Evolutionary conservation across 1,140 invertebrate species (phyloP), one percentile per base, ranked within the genome.

Genomic region (Drosophila obscura): DNA sequence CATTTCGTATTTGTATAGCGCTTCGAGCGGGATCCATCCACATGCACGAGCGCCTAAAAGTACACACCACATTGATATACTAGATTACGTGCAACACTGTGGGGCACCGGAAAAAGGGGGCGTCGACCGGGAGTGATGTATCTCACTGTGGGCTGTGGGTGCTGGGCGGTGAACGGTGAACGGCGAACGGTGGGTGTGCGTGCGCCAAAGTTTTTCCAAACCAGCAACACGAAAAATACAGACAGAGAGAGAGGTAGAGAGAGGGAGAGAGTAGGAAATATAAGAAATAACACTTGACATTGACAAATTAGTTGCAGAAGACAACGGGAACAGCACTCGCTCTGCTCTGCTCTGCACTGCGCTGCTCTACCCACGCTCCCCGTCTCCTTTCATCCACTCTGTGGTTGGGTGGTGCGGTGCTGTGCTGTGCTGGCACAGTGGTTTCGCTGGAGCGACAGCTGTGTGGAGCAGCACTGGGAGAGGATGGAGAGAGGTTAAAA

Each of bases 211-310:
- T 80, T 85, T 88, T 61, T 52, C 61, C 65, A 72, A 71, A 64
- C 71, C 62, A 82, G 19, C 44, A 50, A 72, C 28, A 60, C 52
- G 35, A 48, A 35, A 41, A 80, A 76, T 44, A 63, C 51, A 41
- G 52, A 31, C 28, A 65, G 49, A 50, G 31, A 68, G 57, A 28
- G 56, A 50, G 44, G 16, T 28, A 57, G 44, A 59, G 59, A n/a
- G 24, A 39, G 60, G 39, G n/a, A 19, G 24, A 53, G 48, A 49
- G 31, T 26, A 45, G 53, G 52, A 73, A 77, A 81, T 89, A 88
- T 73, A 89, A 89, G 83, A 90, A 90, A 90, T 90, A 90, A 87
- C 87, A 90, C 87, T 90, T 90, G 87, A 90, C 87, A 90, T 90
- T 90, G 87, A 90, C 87, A 90, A 90, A 90, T 90, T 90, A 90